phyloP scores from a whole-genome alignment of 2,888 invertebrate species.

The Polyommatus iphigenia region DNA sequence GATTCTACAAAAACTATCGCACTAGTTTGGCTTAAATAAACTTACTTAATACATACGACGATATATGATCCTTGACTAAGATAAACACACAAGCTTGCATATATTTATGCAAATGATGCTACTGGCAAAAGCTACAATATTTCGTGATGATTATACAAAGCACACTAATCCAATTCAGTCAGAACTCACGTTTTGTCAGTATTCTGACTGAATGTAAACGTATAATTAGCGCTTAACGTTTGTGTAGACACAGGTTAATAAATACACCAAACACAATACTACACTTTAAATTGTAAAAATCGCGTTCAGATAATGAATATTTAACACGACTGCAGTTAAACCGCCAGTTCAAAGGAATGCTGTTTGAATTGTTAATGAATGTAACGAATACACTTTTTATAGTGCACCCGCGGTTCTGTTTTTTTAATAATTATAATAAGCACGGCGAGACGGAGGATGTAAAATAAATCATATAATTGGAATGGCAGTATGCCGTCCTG shows the following conservation, averaged over 20 bases:
- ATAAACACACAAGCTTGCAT: too few relatives aligned
- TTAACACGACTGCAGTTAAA: constrained; percentile 19
- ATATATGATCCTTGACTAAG: too few relatives aligned
- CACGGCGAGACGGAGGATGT: background rate
- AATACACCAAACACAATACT: constrained; percentile 14
- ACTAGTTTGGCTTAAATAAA: too few relatives aligned
- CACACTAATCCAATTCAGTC: background rate
- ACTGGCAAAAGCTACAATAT: too few relatives aligned
- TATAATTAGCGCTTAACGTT: background rate
- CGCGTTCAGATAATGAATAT: constrained; percentile 22
- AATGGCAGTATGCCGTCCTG: background rate
- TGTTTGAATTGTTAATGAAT: constrained; percentile 20
- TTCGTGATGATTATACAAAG: background rate
- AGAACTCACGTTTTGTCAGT: background rate
- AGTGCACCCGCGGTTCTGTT: background rate
- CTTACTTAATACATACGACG: too few relatives aligned
- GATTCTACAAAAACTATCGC: too few relatives aligned
- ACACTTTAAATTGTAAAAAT: constrained; percentile 28
- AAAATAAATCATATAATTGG: background rate
- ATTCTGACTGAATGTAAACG: background rate
- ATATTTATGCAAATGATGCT: too few relatives aligned
- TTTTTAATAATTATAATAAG: background rate
- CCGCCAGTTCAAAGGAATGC: constrained; percentile 19
- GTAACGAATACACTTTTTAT: constrained; percentile 24
- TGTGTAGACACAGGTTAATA: background rate